phyloP scores from a whole-genome alignment of 2,888 invertebrate genomes.

The Andricus quercusramuli region DNA sequence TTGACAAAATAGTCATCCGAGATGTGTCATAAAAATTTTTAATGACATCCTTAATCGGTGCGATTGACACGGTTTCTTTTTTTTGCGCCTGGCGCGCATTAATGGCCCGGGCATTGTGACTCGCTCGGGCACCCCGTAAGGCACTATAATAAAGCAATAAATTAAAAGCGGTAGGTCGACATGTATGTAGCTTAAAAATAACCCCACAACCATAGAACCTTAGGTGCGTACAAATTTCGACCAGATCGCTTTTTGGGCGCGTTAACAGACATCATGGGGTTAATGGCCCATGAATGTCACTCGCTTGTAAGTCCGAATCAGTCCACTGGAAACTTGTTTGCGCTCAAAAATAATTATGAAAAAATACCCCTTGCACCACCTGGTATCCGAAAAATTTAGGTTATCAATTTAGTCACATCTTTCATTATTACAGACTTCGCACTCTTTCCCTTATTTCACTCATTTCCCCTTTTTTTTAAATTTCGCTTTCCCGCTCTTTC shows the following conservation, averaged over 20 bases:
- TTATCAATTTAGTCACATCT: slow-evolving; percentile 6
- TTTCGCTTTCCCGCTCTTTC: no score
- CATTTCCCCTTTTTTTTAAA: no score
- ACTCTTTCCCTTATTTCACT: no score
- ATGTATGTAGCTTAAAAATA: slow-evolving; percentile 36
- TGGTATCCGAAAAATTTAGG: neutral
- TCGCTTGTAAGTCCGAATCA: slow-evolving; percentile 1
- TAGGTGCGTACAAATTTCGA: slow-evolving; percentile 36
- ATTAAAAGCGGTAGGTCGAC: slow-evolving; percentile 38
- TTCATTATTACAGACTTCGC: neutral
- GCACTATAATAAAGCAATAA: slow-evolving; percentile 54
- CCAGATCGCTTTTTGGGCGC: slow-evolving; percentile 32
- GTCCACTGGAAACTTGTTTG: slow-evolving; percentile 28
- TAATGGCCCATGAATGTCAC: slow-evolving; percentile 35
- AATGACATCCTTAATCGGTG: slow-evolving; percentile 51
- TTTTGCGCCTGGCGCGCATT: slow-evolving; percentile 48
- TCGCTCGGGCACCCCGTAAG: slow-evolving; percentile 49
- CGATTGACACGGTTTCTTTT: slow-evolving; percentile 36
- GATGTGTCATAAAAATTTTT: slow-evolving; percentile 47
- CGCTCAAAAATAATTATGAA: slow-evolving; percentile 11
- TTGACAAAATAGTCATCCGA: neutral
- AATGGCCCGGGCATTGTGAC: slow-evolving; percentile 54
- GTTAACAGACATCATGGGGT: slow-evolving; percentile 37
- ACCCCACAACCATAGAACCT: slow-evolving; percentile 20
- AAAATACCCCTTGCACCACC: neutral